Conservation (phyloP, 2,113 vertebrate species). For the Petroica traversi region DNA sequence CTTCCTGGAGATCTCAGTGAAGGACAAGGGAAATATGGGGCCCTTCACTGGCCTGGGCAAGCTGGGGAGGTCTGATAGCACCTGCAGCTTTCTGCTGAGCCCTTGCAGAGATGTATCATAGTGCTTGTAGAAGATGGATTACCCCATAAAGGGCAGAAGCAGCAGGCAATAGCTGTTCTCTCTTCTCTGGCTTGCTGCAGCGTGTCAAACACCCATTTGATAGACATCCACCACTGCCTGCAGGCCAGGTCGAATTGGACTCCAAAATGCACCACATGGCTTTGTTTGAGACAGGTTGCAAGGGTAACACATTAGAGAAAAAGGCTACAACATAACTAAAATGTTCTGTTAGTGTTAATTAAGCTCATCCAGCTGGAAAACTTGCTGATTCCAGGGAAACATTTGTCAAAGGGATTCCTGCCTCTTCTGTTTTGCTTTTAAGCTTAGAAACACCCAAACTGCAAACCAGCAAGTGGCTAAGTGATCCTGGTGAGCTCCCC, state of each 20-base stretch:
- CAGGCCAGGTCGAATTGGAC: neutral
- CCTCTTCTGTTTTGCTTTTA: neutral
- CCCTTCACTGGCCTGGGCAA: neutral
- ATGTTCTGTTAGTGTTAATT: conserved; percentile 29
- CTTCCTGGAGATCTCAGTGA: neutral
- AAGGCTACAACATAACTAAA: neutral
- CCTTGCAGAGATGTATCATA: neutral
- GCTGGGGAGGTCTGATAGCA: neutral
- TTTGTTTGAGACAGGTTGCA: neutral
- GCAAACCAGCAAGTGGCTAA: neutral
- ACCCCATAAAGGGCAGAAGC: neutral
- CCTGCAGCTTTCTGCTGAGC: neutral
- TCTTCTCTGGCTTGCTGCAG: neutral
- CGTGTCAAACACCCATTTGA: neutral
- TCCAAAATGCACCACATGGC: neutral
- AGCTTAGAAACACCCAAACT: neutral
- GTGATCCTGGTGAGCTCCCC: neutral
- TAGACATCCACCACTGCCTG: neutral
- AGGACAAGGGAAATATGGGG: neutral
- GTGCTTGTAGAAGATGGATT: neutral
- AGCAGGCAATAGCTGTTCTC: neutral
- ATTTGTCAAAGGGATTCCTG: neutral
- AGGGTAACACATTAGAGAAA: neutral
- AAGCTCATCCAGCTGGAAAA: neutral
- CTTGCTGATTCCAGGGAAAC: neutral